Base-by-base conservation (phyloP, 2,797 vertebrate genomes). In the Peromyscus aztecus region DNA sequence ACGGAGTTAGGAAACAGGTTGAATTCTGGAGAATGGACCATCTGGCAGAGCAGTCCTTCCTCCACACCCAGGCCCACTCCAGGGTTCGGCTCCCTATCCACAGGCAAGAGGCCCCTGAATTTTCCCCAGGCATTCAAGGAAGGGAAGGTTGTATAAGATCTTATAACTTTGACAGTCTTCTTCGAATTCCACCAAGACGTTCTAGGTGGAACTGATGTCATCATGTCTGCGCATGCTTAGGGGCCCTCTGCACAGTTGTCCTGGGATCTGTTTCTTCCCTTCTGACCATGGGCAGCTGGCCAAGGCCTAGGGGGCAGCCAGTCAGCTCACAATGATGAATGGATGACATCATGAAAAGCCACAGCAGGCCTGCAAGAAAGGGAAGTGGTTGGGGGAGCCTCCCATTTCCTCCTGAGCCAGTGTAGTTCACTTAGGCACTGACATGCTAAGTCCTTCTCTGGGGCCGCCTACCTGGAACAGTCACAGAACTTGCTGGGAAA, bases 321-420 rank as follows among this genome's bases (percentile, higher is more conserved):
- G 71, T 96, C 97, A 97, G 97, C 97, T 98, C 98, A 98, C 96
- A 98, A 97, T 98, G 96, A 97, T 97, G 97, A 97, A 98, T 97
- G 96, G 97, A 97, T 98, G 98, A 98, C 97, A 94, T 98, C 97
- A 98, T 69, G 98, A 96, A 83, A 96, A 97, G 49, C 71, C 94
- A 96, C 65, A 77, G 61, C 55, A 71, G 86, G 90, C 82, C 80
- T 94, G 55, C 63, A 76, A 94, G 92, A 96, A 94, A 88, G 94
- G 95, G 80, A 96, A 91, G 82, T 75, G 81, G 14, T 55, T 61
- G 71, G 76, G 83, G 92, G 94, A 93, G 85, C 90, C 88, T 91
- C 97, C 96, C 94, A 88, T 89, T 92, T 73, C 88, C 89, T 95
- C 75, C 61, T 24, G 71, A 75, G 6, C 21, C 63, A 24, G 9